A percentile compares a stretch with the other conserved stretches of the same genome.
Conservation (phyloP, 2,113 vertebrate genomes). For the Pungitius pungitius region DNA sequence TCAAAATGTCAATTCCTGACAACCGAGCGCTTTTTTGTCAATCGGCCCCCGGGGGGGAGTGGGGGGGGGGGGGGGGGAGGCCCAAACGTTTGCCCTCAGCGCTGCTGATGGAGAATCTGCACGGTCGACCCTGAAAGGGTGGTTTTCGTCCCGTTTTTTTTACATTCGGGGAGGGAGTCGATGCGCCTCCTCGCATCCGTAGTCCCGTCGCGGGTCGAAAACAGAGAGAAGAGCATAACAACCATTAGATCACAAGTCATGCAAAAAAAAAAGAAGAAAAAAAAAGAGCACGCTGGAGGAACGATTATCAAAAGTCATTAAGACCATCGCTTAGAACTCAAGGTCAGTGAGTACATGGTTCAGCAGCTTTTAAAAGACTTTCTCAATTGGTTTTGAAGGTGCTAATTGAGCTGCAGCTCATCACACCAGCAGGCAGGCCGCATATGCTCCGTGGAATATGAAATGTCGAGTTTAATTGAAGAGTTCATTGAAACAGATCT, state of each 20-base stretch:
- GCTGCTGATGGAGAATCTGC: not conserved
- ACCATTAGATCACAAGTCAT: not conserved
- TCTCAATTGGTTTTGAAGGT: not conserved
- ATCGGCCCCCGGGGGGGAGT: accelerated
- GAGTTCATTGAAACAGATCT: not conserved
- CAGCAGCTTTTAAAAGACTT: too few species aligned
- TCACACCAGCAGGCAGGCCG: not conserved
- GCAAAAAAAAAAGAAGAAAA: too few species aligned
- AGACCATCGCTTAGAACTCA: not conserved
- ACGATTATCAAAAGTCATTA: not conserved
- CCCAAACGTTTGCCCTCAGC: not conserved
- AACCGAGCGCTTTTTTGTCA: not conserved
- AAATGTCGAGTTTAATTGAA: not conserved
- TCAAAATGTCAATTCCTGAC: not conserved
- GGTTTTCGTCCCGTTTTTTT: not conserved
- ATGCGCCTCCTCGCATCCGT: not conserved
- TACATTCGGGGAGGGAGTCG: not conserved
- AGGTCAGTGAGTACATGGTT: not conserved
- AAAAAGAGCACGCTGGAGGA: not conserved
- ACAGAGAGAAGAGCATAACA: not conserved
- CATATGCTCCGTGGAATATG: not conserved
- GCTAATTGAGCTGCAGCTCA: too few species aligned
- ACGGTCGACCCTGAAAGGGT: too few species aligned
- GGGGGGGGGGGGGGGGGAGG: too few species aligned
- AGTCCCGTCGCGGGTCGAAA: not conserved